Conservation (phyloP, 2,797 vertebrate species). For the Margarornis squamiger region DNA sequence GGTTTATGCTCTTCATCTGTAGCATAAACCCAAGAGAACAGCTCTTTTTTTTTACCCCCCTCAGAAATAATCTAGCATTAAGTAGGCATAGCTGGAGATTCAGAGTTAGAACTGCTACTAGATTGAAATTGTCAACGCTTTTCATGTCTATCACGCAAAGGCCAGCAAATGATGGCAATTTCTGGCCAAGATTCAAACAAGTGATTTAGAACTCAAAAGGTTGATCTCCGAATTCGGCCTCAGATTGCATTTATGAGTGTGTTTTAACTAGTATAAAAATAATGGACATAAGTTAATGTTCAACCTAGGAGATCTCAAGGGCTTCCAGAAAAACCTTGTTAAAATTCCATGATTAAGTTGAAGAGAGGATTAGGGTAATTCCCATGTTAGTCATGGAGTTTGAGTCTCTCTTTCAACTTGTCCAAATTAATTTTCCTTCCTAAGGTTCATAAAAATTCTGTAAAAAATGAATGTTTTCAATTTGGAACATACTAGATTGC, state of each 20-base stretch:
- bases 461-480: conserved; percentile 36
- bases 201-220: not conserved
- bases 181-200: not conserved
- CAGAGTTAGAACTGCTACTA: not conserved
- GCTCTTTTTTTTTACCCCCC: too few relatives aligned
- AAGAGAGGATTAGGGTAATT: conserved; percentile 63
- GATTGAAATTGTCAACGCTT: not conserved
- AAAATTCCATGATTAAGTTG: conserved; percentile 57
- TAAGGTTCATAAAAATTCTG: conserved; percentile 38
- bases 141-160: not conserved
- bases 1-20: not conserved
- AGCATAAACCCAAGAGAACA: not conserved
- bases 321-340: conserved; percentile 58
- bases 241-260: not conserved
- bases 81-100: not conserved
- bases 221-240: not conserved
- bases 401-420: conserved; percentile 64
- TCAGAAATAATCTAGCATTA: not conserved
- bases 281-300: conserved; percentile 13
- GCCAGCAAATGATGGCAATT: not conserved
- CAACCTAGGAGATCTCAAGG: conserved; percentile 49
- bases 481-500: conserved; percentile 28
- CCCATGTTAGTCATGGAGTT: conserved; percentile 62
- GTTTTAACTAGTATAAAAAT: conserved; percentile 29
- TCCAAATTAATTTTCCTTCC: conserved; percentile 65